These are phyloP conservation scores for Nemotelus nigrinus DNA, from an alignment of 2,888 invertebrate genomes.

Conservation along the genomic window DNA sequence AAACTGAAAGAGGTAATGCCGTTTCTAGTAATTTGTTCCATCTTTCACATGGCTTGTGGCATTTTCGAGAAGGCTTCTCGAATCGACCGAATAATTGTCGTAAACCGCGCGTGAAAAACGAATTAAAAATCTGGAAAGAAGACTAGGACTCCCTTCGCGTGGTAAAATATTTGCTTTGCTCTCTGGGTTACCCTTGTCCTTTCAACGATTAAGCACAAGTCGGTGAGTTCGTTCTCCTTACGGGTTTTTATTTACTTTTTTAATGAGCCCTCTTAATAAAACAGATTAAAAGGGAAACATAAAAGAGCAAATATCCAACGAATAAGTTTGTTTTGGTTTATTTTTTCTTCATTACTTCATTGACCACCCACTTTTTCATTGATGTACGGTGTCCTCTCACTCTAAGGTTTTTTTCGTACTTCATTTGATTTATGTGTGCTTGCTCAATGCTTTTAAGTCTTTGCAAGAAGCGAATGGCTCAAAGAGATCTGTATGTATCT, in stretches of 20 bases:
- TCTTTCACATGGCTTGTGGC: constrained; percentile 37
- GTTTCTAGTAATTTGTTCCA: constrained; percentile 49
- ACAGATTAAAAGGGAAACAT: constrained; percentile 51
- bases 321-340: constrained; percentile 24
- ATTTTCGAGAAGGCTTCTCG: not conserved
- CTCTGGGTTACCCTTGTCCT: not conserved
- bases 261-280: constrained; percentile 51
- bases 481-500: not conserved
- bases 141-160: constrained; percentile 6
- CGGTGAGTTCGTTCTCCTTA: not conserved
- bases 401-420: constrained; percentile 18
- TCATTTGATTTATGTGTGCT: constrained; percentile 24
- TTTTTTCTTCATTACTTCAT: constrained; percentile 1
- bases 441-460: constrained; percentile 18
- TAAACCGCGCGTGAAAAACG: constrained; percentile 49
- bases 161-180: not conserved
- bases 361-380: not conserved
- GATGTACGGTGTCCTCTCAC: not conserved
- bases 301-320: constrained; percentile 49
- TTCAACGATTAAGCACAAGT: not conserved
- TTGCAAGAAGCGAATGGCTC: not conserved
- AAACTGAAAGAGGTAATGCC: constrained; percentile 15
- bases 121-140: constrained; percentile 44
- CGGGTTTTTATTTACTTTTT: constrained; percentile 50
- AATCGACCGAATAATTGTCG: constrained; percentile 48